Evolutionary conservation across 2,888 invertebrate genomes (phyloP).

Genomic region (Hyles lineata): DNA sequence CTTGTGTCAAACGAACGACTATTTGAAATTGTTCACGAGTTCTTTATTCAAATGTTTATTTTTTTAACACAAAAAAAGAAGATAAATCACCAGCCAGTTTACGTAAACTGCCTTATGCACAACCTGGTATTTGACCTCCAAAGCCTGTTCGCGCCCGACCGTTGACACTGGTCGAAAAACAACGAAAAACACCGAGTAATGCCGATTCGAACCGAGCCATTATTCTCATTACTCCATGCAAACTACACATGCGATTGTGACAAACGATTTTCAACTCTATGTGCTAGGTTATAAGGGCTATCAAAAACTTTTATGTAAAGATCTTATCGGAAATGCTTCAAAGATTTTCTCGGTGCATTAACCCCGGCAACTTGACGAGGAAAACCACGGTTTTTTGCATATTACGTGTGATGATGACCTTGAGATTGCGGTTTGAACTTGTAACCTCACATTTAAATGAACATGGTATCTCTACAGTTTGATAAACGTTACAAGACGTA

Average conservation of each 20-base stretch:
- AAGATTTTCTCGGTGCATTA: constrained; percentile 52
- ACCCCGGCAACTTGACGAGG: constrained; percentile 40
- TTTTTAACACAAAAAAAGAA: constrained; percentile 24
- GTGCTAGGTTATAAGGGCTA: neutral
- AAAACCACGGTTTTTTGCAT: constrained; percentile 29
- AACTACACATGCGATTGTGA: neutral
- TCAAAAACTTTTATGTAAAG: neutral
- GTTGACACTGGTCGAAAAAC: constrained; percentile 54
- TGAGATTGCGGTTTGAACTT: constrained; percentile 13
- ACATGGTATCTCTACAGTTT: neutral
- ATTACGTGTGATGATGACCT: constrained; percentile 8
- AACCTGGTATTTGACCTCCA: constrained; percentile 47
- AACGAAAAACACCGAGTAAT: constrained; percentile 31
- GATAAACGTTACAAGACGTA: neutral
- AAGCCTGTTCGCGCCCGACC: constrained; percentile 48
- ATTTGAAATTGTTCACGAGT: neutral
- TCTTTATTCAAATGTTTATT: constrained; percentile 4
- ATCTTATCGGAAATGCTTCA: constrained; percentile 51
- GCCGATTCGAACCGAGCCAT: constrained; percentile 26
- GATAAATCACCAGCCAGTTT: constrained; percentile 15
- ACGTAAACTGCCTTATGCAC: constrained; percentile 21
- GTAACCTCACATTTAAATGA: neutral
- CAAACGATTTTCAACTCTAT: constrained; percentile 29
- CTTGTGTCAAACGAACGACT: too few species aligned
- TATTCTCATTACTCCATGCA: constrained; percentile 25